Conservation (phyloP, 1,140 invertebrate species). For the Belonocnema kinseyi region DNA sequence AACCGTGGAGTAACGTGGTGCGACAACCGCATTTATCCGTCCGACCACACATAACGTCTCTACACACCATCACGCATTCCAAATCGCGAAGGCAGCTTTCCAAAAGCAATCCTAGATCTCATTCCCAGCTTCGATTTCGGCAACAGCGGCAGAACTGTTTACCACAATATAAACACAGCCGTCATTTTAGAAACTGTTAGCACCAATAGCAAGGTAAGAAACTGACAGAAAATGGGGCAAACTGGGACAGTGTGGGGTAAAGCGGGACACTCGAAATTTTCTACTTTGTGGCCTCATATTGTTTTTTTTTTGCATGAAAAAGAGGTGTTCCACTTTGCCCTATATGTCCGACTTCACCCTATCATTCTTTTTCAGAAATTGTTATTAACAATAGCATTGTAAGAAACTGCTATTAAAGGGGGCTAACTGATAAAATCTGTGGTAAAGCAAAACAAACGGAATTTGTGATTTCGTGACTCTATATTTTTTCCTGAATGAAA, state of each 20-base stretch:
- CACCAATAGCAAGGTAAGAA: conserved; percentile 67
- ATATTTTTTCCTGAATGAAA: no score
- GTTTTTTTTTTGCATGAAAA: no score
- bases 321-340: no score
- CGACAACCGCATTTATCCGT: conserved; percentile 71
- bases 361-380: conserved; percentile 62
- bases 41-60: conserved; percentile 69
- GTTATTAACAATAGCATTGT: conserved; percentile 73
- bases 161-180: conserved; percentile 69
- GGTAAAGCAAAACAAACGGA: no score
- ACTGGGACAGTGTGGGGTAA: background rate
- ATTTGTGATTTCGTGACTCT: no score
- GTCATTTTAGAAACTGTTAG: conserved; percentile 74
- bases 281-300: no score
- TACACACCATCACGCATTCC: conserved; percentile 37
- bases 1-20: conserved; percentile 62
- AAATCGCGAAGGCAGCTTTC: conserved; percentile 48
- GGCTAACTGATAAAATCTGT: background rate
- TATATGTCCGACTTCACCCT: no score
- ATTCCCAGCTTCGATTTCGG: conserved; percentile 52
- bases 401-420: background rate
- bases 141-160: conserved; percentile 61
- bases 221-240: background rate
- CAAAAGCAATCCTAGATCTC: conserved; percentile 54
- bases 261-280: no score